Conservation (phyloP, 2,113 vertebrate species). For the Parus major region DNA sequence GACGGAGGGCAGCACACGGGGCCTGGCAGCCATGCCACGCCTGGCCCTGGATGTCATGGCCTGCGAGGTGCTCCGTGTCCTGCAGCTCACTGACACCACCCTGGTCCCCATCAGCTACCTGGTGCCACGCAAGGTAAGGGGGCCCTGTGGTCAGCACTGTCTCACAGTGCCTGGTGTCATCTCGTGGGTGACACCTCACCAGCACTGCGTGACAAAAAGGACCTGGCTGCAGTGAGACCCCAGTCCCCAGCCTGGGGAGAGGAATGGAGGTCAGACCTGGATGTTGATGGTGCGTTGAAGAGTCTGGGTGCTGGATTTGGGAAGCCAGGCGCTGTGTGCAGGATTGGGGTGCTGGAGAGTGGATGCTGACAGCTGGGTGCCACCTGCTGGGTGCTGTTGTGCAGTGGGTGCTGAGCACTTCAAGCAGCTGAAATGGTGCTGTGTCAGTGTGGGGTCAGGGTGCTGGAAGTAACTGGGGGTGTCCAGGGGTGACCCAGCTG, state of each 20-base stretch:
- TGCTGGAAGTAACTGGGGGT: not conserved
- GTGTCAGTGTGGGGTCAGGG: not conserved
- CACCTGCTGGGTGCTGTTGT: not conserved
- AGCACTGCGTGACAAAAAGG: not conserved
- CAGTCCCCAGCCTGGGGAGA: not conserved
- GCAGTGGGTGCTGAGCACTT: not conserved
- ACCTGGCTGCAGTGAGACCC: accelerated
- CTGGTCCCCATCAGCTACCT: constrained; percentile 88
- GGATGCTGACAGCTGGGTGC: not conserved
- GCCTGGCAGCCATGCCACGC: constrained; percentile 82
- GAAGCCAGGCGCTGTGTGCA: accelerated
- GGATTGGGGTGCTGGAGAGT: not conserved
- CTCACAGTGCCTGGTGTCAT: not conserved
- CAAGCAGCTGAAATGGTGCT: not conserved
- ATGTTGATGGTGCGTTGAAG: not conserved
- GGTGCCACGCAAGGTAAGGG: constrained; percentile 91
- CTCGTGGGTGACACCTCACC: not conserved
- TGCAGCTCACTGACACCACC: constrained; percentile 87
- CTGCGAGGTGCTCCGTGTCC: constrained; percentile 88
- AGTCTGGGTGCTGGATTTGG: not conserved
- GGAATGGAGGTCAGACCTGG: not conserved
- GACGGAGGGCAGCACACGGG: constrained; percentile 78
- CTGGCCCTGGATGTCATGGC: constrained; percentile 81
- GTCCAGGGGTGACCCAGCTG: not conserved
- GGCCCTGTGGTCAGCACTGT: not conserved